These are phyloP conservation scores for Pandion haliaetus DNA, from an alignment of 2,113 vertebrate genomes.

Conservation along the genomic window DNA sequence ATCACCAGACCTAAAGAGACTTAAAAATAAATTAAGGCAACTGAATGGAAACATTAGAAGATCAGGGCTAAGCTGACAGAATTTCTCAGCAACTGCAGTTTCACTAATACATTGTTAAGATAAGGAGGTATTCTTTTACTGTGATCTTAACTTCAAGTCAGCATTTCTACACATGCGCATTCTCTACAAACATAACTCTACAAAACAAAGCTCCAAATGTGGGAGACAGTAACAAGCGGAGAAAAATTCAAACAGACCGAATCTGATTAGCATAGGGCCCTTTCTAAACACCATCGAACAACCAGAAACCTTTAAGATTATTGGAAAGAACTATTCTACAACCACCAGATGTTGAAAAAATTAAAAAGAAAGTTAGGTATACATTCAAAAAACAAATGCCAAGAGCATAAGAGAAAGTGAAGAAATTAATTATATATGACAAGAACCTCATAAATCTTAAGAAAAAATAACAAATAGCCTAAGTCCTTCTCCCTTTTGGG, in stretches of 20 bases:
- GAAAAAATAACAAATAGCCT: neutral
- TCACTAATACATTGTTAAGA: neutral
- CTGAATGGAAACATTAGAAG: neutral
- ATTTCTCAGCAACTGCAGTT: neutral
- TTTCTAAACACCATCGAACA: neutral
- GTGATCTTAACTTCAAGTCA: neutral
- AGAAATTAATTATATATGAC: neutral
- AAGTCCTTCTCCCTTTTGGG: neutral
- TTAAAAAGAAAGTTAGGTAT: neutral
- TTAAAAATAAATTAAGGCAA: neutral
- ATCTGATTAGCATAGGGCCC: neutral
- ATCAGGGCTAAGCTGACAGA: neutral
- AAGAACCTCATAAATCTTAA: neutral
- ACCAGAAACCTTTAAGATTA: neutral
- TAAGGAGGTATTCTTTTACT: neutral
- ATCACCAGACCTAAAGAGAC: neutral
- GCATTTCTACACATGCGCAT: neutral
- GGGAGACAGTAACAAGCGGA: neutral
- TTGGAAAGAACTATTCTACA: neutral
- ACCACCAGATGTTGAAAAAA: neutral
- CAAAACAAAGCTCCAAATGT: neutral
- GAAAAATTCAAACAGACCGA: neutral
- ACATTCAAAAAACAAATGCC: neutral
- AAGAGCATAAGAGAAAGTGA: neutral
- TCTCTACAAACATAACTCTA: neutral